phyloP scores from a whole-genome alignment of 2,113 vertebrate genomes.

The Pygoscelis antarcticus region DNA sequence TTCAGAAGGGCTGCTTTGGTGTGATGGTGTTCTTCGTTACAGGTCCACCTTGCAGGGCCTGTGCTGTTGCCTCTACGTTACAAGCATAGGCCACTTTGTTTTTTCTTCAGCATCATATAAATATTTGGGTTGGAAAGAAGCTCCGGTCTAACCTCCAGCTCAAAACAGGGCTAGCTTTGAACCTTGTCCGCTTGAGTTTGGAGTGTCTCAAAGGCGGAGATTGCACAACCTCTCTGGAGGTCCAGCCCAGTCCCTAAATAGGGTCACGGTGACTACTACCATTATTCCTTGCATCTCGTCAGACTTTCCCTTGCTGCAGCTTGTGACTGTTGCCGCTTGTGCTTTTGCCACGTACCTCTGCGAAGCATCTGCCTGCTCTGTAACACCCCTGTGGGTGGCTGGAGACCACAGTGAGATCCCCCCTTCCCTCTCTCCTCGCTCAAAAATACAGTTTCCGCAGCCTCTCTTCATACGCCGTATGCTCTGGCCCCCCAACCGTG shows the following conservation, averaged over 20 bases:
- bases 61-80: not conserved
- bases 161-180: not conserved
- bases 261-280: not conserved
- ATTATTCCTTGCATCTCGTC: not conserved
- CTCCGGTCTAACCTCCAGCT: not conserved
- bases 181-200: not conserved
- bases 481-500: not conserved
- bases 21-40: not conserved
- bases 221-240: not conserved
- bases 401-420: not conserved
- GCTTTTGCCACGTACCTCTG: not conserved
- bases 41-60: not conserved
- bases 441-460: not conserved
- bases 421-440: not conserved
- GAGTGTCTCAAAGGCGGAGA: not conserved
- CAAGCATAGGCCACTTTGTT: not conserved
- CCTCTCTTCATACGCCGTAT: not conserved
- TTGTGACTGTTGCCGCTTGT: not conserved
- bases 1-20: not conserved
- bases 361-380: not conserved
- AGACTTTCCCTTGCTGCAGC: not conserved
- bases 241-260: not conserved
- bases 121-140: slow-evolving; percentile 36
- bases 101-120: not conserved
- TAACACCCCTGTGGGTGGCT: not conserved